A percentile compares a stretch with the other conserved stretches of the same genome.
Conservation (phyloP, 2,113 vertebrate species). For the Mesembrinibis cayennensis region DNA sequence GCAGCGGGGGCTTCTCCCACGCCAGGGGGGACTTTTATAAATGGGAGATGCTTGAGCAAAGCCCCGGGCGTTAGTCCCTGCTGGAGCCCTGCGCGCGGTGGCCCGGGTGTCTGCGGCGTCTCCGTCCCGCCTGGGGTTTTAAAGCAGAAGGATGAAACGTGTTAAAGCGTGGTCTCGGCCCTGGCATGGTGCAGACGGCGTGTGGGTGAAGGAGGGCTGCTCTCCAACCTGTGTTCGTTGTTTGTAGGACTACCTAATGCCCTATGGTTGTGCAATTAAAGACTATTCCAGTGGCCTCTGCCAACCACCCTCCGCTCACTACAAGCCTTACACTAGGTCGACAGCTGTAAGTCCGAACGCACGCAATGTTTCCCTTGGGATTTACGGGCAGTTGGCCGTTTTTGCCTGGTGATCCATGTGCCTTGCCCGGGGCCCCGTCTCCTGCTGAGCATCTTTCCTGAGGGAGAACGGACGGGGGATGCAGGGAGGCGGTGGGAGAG, state of each 20-base stretch:
- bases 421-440: not conserved
- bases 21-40: fast-evolving
- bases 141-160: not conserved
- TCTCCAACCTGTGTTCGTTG: constrained; percentile 70
- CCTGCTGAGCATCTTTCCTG: not conserved
- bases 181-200: not conserved
- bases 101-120: fast-evolving
- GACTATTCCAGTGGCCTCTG: constrained; percentile 72
- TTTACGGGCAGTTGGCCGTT: not conserved
- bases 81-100: fast-evolving
- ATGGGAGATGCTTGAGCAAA: not conserved
- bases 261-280: constrained; percentile 74
- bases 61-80: fast-evolving
- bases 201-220: not conserved
- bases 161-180: fast-evolving
- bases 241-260: constrained; percentile 76
- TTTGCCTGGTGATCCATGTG: not conserved
- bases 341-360: constrained; percentile 67
- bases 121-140: fast-evolving
- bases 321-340: constrained; percentile 73
- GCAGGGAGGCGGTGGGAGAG: not conserved
- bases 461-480: not conserved
- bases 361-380: constrained; percentile 59
- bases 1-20: fast-evolving
- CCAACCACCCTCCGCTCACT: constrained; percentile 67